Evolutionary conservation across 2,797 vertebrate genomes (phyloP), one percentile per base, ranked within the genome.

Genomic region (Sardinella longiceps): DNA sequence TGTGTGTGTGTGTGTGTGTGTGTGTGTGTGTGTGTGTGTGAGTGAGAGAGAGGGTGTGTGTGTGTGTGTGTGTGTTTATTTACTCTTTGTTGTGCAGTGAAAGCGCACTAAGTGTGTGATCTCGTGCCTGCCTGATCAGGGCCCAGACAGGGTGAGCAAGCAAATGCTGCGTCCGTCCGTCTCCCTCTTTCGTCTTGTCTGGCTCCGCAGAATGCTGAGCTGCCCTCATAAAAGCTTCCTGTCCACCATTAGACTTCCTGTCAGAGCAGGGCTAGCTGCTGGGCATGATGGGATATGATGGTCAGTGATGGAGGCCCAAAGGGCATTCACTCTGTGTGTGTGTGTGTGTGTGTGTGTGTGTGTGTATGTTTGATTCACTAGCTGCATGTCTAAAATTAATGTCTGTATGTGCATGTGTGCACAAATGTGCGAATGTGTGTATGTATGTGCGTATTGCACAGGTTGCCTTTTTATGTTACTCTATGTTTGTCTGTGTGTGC

Each of bases 51-150:
- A 33, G 15, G 33, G 66, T 37, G 66, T 74, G 28, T 6, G 60
- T 2, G 28, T 7, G 25, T 14, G 66, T 5, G 66, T 39, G 70
- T 43, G 70, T 77, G 95, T 96, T 96, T 97, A 96, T 97, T 96
- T 96, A 96, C 91, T 97, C 95, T 96, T 97, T 97, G 95, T 97
- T 94, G 93, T 89, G 83, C 85, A 89, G 95, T 96, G 96, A 97
- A 93, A 96, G 93, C 95, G 90, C 90, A 95, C 95, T 97, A 97
- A 96, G 96, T 95, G 46, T 95, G 94, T 94, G 93, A 91, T 48
- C 11, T 48, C 7, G 46, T 48, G 46, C 46, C 46, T 48, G 46
- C 46, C 46, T 48, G 46, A 48, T 90, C 70, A 43, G 37, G 56
- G 6, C 56, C 56, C 56, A 2, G 56, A 60, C 56, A 60, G 56